Conservation (phyloP, 53 echinoderm and acorn worm genomes). For the Temnopleurus reevesii region DNA sequence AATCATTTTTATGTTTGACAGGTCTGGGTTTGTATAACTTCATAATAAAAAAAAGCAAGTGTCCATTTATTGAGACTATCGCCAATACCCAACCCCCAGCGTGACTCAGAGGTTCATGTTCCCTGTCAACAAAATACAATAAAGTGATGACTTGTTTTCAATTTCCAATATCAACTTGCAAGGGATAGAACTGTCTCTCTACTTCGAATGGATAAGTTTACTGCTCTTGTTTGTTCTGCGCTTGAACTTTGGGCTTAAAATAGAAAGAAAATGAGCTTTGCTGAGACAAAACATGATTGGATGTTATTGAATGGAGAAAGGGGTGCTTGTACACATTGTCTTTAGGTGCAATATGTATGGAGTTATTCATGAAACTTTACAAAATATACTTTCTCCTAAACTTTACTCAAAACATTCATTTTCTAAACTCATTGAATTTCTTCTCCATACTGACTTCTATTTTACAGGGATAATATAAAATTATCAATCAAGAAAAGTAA, state of each 20-base stretch:
- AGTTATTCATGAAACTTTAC: no score
- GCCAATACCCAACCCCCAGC: background rate
- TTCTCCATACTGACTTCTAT: no score
- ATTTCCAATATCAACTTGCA: conserved; percentile 36
- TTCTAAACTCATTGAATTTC: no score
- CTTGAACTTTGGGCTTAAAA: background rate
- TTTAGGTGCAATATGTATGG: background rate
- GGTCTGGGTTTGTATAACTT: no score
- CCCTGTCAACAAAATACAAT: conserved; percentile 39
- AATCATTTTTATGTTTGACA: no score
- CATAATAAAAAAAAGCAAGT: background rate
- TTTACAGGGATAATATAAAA: no score
- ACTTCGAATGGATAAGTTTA: background rate
- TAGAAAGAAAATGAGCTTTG: background rate
- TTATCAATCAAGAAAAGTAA: no score
- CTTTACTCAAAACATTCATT: no score
- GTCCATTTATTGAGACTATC: background rate
- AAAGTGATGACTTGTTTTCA: conserved; percentile 50
- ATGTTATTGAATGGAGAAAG: background rate
- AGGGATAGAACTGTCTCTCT: conserved; percentile 14
- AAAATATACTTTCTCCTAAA: no score
- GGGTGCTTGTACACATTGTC: background rate
- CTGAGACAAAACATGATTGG: background rate
- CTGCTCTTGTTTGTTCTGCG: background rate
- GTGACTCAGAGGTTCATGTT: conserved; percentile 15